Conservation (phyloP, 2,113 vertebrate genomes). For the Gymnocephalus cernua region DNA sequence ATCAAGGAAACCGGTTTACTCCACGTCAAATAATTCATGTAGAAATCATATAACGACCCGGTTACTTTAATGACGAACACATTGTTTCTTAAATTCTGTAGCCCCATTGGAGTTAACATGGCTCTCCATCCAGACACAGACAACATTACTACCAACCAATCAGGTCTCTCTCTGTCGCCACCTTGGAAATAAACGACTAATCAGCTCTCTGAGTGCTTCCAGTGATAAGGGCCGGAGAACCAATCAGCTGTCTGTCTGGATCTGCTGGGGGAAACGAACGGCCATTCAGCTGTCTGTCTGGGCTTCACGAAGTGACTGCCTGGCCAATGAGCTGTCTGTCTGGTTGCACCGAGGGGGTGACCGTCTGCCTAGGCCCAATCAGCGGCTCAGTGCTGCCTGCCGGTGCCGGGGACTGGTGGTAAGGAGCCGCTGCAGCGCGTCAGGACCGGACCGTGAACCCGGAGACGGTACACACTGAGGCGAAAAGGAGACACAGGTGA, state of each 20-base stretch:
- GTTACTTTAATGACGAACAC: constrained; percentile 6
- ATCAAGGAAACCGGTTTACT: too few species aligned
- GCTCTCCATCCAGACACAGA: constrained; percentile 82
- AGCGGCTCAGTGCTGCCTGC: constrained; percentile 86
- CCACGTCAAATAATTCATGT: accelerated
- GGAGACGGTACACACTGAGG: constrained; percentile 85
- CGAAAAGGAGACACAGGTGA: constrained; percentile 85
- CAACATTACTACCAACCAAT: constrained; percentile 78
- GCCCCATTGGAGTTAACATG: constrained; percentile 56
- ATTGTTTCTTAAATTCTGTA: constrained; percentile 33
- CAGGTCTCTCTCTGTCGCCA: constrained; percentile 29
- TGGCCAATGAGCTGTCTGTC: constrained; percentile 80
- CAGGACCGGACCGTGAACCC: constrained; percentile 86
- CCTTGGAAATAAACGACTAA: constrained; percentile 70
- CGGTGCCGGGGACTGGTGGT: constrained; percentile 89
- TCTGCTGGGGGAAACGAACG: constrained; percentile 3
- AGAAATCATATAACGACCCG: accelerated
- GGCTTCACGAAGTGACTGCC: constrained; percentile 23
- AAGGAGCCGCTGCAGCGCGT: constrained; percentile 84
- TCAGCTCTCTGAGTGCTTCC: not conserved
- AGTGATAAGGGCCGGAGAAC: not conserved
- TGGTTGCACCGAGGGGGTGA: constrained; percentile 79
- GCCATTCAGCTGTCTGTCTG: constrained; percentile 53
- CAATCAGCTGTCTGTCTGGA: constrained; percentile 61
- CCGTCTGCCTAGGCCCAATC: constrained; percentile 84